Evolutionary conservation across 2,888 invertebrate species (phyloP).

Genomic region (Drosophila yooni): DNA sequence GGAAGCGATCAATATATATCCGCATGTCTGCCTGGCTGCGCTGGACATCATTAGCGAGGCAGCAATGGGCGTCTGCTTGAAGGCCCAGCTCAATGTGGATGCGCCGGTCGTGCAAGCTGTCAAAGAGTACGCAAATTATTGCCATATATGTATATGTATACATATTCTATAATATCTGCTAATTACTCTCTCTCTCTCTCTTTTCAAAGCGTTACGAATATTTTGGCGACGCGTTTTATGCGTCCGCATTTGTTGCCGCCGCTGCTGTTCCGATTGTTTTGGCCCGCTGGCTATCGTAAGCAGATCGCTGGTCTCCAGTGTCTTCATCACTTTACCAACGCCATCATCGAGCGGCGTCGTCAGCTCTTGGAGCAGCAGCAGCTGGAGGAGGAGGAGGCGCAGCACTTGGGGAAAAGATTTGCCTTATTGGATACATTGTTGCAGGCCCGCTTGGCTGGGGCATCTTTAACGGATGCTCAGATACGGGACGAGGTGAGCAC

Average conservation of each 20-base stretch:
- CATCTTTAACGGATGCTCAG: conserved; percentile 86
- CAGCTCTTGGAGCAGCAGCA: conserved; percentile 29
- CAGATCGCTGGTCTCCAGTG: conserved; percentile 85
- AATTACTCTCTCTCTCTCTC: neutral
- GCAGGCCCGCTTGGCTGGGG: conserved; percentile 86
- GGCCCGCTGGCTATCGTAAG: conserved; percentile 68
- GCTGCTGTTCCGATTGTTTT: conserved; percentile 59
- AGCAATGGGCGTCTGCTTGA: conserved; percentile 91
- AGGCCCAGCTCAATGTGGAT: conserved; percentile 88
- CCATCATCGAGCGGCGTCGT: conserved; percentile 85
- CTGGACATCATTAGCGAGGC: conserved; percentile 89
- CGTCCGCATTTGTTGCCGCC: conserved; percentile 66
- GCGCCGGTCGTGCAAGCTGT: conserved; percentile 90
- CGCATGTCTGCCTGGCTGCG: conserved; percentile 87
- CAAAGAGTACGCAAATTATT: conserved; percentile 86
- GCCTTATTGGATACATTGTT: conserved; percentile 89
- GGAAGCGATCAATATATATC: conserved; percentile 87
- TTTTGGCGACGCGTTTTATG: conserved; percentile 75
- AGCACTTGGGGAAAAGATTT: conserved; percentile 66
- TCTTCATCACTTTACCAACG: conserved; percentile 86
- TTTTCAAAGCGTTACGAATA: conserved; percentile 69
- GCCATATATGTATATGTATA: neutral
- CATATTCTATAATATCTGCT: neutral
- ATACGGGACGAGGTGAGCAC: conserved; percentile 90
- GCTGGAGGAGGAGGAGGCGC: neutral